These are phyloP conservation scores for Scaptomyza polygonia DNA, from an alignment of 2,888 invertebrate species.

Conservation along the genomic window DNA sequence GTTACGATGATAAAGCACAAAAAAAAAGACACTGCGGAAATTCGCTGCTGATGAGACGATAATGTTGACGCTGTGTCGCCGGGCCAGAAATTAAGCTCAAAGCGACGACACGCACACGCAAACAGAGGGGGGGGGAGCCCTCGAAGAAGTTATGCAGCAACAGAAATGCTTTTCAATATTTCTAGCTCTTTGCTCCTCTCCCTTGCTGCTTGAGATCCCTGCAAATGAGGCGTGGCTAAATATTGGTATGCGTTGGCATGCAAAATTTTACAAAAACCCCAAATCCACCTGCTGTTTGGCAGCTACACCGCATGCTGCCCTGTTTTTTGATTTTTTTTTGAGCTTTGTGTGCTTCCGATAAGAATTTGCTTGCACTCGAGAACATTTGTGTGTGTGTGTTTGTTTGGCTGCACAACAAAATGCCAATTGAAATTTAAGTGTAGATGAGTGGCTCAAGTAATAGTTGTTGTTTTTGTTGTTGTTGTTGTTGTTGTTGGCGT, in stretches of 20 bases:
- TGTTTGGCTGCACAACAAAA: slow-evolving; percentile 56
- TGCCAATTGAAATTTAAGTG: slow-evolving; percentile 78
- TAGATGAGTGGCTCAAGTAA: slow-evolving; percentile 60
- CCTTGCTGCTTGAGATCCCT: slow-evolving; percentile 47
- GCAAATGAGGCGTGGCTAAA: slow-evolving; percentile 69
- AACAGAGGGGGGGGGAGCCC: slow-evolving; percentile 11
- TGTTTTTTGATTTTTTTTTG: slow-evolving; percentile 21
- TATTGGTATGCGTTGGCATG: slow-evolving; percentile 51
- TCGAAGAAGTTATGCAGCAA: slow-evolving; percentile 48
- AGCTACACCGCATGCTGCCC: neutral
- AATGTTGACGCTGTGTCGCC: slow-evolving; percentile 66
- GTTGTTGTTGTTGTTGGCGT: slow-evolving; percentile 2
- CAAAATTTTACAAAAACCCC: slow-evolving; percentile 23
- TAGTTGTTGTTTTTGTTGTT: slow-evolving; percentile 7
- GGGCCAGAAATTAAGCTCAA: slow-evolving; percentile 57
- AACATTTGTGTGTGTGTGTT: slow-evolving; percentile 69
- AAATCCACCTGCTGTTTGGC: slow-evolving; percentile 22
- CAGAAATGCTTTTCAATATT: slow-evolving; percentile 70
- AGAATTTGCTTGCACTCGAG: slow-evolving; percentile 73
- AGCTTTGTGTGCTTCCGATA: slow-evolving; percentile 65
- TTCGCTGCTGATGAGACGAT: slow-evolving; percentile 78
- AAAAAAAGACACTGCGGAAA: slow-evolving; percentile 77
- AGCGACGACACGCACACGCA: slow-evolving; percentile 20
- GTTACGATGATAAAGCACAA: slow-evolving; percentile 79
- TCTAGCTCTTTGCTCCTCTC: neutral